Percentiles rank a stretch among this genome's conserved stretches.
Evolutionary conservation across 2,888 invertebrate species (phyloP).

Genomic region (Diarsia mendica): DNA sequence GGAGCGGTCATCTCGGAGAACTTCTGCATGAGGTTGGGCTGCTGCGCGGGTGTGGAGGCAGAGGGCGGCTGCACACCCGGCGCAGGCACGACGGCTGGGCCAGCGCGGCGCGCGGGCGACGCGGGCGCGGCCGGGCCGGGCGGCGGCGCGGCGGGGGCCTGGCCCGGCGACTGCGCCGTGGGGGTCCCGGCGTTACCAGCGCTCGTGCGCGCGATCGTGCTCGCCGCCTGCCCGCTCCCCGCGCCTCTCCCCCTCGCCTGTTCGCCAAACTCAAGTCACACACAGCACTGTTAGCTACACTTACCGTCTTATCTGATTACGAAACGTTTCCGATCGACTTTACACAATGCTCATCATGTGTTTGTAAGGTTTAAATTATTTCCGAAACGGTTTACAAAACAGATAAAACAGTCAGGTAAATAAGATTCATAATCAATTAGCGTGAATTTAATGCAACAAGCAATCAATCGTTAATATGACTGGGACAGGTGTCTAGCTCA

Average conservation of each 20-base stretch:
- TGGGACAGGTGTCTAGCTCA: slow-evolving; percentile 47
- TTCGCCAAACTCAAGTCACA: slow-evolving; percentile 65
- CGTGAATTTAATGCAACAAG: slow-evolving; percentile 51
- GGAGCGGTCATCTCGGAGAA: slow-evolving; percentile 96
- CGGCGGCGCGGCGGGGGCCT: slow-evolving; percentile 63
- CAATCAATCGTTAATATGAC: slow-evolving; percentile 42
- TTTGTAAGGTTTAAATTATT: not conserved
- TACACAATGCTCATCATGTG: not conserved
- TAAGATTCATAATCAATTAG: slow-evolving; percentile 39
- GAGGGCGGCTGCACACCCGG: slow-evolving; percentile 84
- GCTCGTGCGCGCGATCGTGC: slow-evolving; percentile 91
- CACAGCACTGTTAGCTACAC: slow-evolving; percentile 32
- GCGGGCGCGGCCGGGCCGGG: slow-evolving; percentile 68
- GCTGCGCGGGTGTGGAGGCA: slow-evolving; percentile 82
- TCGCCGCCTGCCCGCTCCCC: slow-evolving; percentile 85
- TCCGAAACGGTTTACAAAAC: slow-evolving; percentile 43
- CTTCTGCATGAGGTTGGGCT: slow-evolving; percentile 96
- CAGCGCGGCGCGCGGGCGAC: slow-evolving; percentile 68
- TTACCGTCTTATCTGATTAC: slow-evolving; percentile 36
- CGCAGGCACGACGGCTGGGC: slow-evolving; percentile 75
- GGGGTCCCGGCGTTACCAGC: slow-evolving; percentile 89
- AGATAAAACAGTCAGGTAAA: slow-evolving; percentile 31
- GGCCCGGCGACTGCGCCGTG: slow-evolving; percentile 83
- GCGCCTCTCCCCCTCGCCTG: slow-evolving; percentile 90
- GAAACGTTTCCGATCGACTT: slow-evolving; percentile 10